These are phyloP conservation scores for Orchesellides sinensis DNA, from an alignment of 2,888 invertebrate species.

Conservation along the genomic window DNA sequence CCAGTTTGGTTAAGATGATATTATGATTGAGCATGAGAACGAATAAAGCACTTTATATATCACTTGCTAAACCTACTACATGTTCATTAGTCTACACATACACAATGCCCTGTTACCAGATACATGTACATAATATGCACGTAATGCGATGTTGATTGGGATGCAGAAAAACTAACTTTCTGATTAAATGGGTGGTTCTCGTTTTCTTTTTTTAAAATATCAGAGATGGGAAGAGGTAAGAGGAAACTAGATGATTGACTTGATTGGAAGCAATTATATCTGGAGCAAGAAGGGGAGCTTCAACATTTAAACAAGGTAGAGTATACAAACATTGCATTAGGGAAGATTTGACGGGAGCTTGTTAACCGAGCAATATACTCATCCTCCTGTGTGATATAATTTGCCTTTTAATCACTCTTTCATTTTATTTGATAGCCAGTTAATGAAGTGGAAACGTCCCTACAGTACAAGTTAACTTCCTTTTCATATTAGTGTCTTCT, in stretches of 20 bases:
- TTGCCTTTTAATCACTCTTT: constrained; percentile 50
- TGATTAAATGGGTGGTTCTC: constrained; percentile 66
- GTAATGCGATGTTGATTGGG: constrained; percentile 55
- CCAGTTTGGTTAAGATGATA: constrained; percentile 31
- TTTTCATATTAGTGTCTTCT: constrained; percentile 1
- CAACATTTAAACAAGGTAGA: neutral
- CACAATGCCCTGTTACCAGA: constrained; percentile 34
- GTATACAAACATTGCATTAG: neutral
- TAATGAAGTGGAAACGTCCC: constrained; percentile 12
- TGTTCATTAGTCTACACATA: neutral
- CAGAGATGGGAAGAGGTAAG: constrained; percentile 28
- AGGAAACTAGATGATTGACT: constrained; percentile 65
- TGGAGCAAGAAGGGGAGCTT: constrained; percentile 18
- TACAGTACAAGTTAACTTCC: constrained; percentile 35
- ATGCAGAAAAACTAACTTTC: constrained; percentile 65
- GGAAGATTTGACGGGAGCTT: constrained; percentile 42
- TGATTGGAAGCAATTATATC: constrained; percentile 61
- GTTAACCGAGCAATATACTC: constrained; percentile 54
- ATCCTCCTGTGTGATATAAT: constrained; percentile 21
- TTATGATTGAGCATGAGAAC: constrained; percentile 37
- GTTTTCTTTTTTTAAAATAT: constrained; percentile 41
- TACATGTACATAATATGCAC: constrained; percentile 7
- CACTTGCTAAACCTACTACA: neutral
- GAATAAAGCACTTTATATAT: constrained; percentile 5
- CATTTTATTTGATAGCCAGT: constrained; percentile 44